Evolutionary conservation across 1,140 invertebrate species (phyloP).

Genomic region (Calephelis nemesis): DNA sequence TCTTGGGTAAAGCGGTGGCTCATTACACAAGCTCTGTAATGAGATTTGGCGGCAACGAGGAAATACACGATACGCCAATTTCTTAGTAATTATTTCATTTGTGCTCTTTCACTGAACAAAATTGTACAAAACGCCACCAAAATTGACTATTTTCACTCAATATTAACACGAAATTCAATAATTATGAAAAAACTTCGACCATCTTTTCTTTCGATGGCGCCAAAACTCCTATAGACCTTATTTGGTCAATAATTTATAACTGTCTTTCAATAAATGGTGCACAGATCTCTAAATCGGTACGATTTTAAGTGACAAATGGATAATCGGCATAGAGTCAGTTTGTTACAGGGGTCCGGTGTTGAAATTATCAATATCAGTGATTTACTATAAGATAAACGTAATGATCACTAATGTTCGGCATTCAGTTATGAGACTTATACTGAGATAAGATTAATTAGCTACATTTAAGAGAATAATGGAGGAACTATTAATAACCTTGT

Average conservation of each 20-base stretch:
- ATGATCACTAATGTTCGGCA: slow-evolving; percentile 8
- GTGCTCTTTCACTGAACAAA: too few relatives aligned
- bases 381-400: slow-evolving; percentile 6
- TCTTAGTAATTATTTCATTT: too few relatives aligned
- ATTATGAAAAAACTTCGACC: too few relatives aligned
- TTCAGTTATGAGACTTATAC: slow-evolving; percentile 14
- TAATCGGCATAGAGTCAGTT: background rate
- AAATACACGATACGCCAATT: too few relatives aligned
- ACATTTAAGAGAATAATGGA: background rate
- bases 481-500: background rate
- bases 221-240: background rate
- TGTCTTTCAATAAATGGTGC: slow-evolving; percentile 39
- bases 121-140: too few relatives aligned
- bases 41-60: too few relatives aligned
- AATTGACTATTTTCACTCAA: too few relatives aligned
- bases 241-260: slow-evolving; percentile 42
- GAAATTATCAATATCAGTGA: slow-evolving; percentile 14
- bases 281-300: background rate
- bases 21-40: too few relatives aligned
- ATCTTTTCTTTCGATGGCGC: too few relatives aligned
- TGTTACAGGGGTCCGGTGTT: background rate
- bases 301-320: slow-evolving; percentile 10
- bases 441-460: slow-evolving; percentile 4
- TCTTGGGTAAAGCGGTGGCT: too few relatives aligned
- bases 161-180: too few relatives aligned